These are phyloP conservation scores for Passerculus sandwichensis DNA, from an alignment of 2,797 vertebrate genomes.

Conservation along the genomic window DNA sequence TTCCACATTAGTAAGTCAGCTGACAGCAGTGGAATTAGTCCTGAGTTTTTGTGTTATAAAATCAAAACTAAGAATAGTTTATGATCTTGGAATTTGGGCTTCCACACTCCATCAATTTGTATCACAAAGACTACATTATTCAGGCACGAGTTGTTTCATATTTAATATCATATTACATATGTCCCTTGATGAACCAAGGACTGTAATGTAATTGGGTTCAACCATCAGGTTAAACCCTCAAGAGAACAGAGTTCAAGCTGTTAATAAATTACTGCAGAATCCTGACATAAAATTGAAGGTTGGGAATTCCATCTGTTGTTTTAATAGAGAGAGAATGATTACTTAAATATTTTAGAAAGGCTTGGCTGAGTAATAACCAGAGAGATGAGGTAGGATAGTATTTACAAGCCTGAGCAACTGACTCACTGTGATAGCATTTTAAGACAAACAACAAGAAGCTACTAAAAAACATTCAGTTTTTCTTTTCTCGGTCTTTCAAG, in stretches of 20 bases:
- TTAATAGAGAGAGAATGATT: slow-evolving; percentile 48
- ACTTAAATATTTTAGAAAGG: slow-evolving; percentile 56
- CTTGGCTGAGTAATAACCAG: slow-evolving; percentile 17
- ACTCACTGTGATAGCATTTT: background rate
- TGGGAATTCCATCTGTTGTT: slow-evolving; percentile 67
- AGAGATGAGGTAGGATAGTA: background rate
- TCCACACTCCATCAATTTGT: slow-evolving; percentile 29
- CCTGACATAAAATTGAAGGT: slow-evolving; percentile 52
- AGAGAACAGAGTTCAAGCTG: slow-evolving; percentile 63
- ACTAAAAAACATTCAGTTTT: background rate
- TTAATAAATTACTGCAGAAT: slow-evolving; percentile 69
- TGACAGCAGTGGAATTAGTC: background rate
- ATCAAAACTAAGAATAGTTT: background rate
- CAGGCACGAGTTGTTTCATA: slow-evolving; percentile 49
- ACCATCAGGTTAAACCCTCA: slow-evolving; percentile 55
- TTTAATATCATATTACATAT: slow-evolving; percentile 67
- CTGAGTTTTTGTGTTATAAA: background rate
- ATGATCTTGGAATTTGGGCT: slow-evolving; percentile 6
- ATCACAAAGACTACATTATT: slow-evolving; percentile 55
- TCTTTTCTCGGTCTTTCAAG: background rate
- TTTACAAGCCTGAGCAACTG: background rate
- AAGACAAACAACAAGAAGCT: background rate
- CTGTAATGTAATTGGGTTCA: slow-evolving; percentile 72
- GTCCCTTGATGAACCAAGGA: slow-evolving; percentile 65
- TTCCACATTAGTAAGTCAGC: background rate